Conservation (phyloP, 1,140 invertebrate genomes). For the Drosophila nasuta region DNA sequence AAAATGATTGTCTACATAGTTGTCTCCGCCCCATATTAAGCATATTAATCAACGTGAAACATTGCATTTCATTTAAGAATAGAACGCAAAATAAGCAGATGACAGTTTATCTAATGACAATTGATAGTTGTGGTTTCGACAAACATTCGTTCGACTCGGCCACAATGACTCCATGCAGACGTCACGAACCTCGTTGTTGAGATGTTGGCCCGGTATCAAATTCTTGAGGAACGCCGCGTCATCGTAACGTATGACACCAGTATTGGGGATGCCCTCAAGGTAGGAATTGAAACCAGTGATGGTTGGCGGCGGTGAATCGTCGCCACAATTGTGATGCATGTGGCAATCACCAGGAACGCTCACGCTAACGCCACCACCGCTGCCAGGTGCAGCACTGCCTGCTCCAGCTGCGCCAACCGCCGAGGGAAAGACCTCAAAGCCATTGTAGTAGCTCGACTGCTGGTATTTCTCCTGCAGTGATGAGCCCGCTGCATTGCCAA, state of each 20-base stretch:
- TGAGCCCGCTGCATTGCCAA: conserved; percentile 16
- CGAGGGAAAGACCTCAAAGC: conserved; percentile 72
- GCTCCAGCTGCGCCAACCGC: conserved; percentile 1
- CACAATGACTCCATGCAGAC: background rate
- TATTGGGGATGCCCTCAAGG: conserved; percentile 80
- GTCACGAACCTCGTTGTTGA: conserved; percentile 86
- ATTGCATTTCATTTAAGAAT: conserved; percentile 38
- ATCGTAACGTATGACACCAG: conserved; percentile 82
- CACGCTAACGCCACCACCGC: conserved; percentile 11
- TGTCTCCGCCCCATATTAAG: background rate
- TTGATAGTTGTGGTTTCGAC: conserved; percentile 1
- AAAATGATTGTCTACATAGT: no score
- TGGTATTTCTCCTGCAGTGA: conserved; percentile 78
- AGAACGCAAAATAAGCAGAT: conserved; percentile 46
- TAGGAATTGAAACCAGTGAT: conserved; percentile 83
- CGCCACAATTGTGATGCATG: conserved; percentile 79
- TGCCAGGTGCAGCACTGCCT: background rate
- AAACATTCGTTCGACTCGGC: conserved; percentile 15
- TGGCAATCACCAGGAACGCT: conserved; percentile 53
- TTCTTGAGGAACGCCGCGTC: conserved; percentile 86
- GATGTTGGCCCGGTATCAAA: conserved; percentile 86
- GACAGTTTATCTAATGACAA: conserved; percentile 18
- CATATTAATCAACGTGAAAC: background rate
- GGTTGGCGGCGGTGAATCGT: conserved; percentile 83
- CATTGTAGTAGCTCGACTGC: conserved; percentile 81